A percentile compares a stretch with the other conserved stretches of the same genome.
These are phyloP conservation scores for Phenganax subtilis DNA, from an alignment of 92 coral and sea anemone species.

Conservation along the genomic window DNA sequence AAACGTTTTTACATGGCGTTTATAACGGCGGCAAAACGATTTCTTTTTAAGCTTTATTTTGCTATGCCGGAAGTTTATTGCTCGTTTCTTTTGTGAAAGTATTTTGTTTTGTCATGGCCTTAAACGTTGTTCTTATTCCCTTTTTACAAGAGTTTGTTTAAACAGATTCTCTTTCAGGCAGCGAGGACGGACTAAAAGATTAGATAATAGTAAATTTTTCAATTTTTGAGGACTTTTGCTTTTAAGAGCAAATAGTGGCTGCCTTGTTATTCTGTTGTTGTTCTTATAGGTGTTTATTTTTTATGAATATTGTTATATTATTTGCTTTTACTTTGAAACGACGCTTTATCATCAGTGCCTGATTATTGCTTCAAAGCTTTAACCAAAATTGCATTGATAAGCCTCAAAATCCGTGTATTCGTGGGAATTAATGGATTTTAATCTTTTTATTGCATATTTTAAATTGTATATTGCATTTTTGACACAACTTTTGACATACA, in stretches of 20 bases:
- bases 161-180: neutral
- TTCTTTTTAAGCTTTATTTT: neutral
- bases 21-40: constrained; percentile 11
- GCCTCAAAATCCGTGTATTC: too few species aligned
- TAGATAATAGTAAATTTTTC: neutral
- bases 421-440: too few species aligned
- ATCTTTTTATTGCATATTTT: too few species aligned
- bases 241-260: neutral
- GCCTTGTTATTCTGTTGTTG: neutral
- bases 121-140: neutral
- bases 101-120: neutral
- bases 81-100: neutral
- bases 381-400: too few species aligned
- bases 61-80: constrained; percentile 32
- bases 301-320: neutral
- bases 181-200: neutral
- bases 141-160: neutral
- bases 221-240: neutral
- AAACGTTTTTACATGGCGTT: constrained; percentile 13
- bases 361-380: too few species aligned
- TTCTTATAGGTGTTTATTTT: constrained; percentile 5
- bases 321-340: neutral
- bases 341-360: neutral
- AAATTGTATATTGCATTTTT: neutral
- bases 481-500: constrained; percentile 5